Evolutionary conservation across 1,140 invertebrate species (phyloP), one percentile per base, ranked within the genome.

Genomic region (Zaprionus ghesquierei): DNA sequence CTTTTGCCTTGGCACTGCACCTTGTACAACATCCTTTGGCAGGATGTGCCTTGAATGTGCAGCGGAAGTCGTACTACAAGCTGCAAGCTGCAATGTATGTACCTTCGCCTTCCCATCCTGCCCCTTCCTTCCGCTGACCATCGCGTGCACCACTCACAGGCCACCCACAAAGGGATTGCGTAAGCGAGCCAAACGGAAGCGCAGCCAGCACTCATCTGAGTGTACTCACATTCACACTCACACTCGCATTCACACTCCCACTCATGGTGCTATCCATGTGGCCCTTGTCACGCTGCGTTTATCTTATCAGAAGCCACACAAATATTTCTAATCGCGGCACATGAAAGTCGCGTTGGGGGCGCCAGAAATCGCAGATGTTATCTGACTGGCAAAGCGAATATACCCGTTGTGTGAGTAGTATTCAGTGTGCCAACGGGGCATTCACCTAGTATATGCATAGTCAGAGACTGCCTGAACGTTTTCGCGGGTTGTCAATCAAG

Each of bases 21-120:
- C 31, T 72, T 66, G 56, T 31, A 33, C 18, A 49, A 74, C 65
- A 69, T 69, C 71, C 65, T 69, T 55, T 68, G 38, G 22, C 63
- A 73, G 64, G 64, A 68, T 61, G 49, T 68, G 55, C 2, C 5
- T 2, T 1, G 3, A 54, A 38, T 35, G n/a, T 68, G 10, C 41
- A 50, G 13, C 71, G 71, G 70, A 74, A 74, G 58, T 69, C 22
- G 13, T 13, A 10, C 9, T 18, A 62, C 58, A 35, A 61, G 46
- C 23, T 64, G 38, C 53, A 50, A 61, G 31, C 31, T 56, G 22
- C 51, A 33, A 55, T 4, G 8, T 2, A 2, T 20, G 2, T 20
- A 3, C 10, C 33, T 10, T 2, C 9, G 5, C 35, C n/a, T 12
- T 2, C 35, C 6, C n/a, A n/a, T n/a, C 25, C 25, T 6, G 4